Evolutionary conservation across 2,113 vertebrate genomes (phyloP).

Genomic region (Rhodinocichla rosea): DNA sequence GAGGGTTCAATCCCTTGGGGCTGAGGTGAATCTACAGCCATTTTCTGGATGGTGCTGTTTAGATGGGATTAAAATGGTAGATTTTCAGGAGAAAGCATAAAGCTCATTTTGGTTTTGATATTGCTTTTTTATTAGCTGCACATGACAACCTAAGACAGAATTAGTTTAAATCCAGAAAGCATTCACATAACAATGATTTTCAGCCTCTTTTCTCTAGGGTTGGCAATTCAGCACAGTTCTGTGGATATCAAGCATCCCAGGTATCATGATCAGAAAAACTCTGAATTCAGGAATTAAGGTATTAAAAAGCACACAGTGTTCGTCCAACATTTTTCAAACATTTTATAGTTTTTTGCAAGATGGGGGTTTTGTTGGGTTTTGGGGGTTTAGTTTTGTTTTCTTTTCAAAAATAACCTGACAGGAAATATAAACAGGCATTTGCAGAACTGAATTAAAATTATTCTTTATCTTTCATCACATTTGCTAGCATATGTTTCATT

Average conservation of each 20-base stretch:
- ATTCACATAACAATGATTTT: neutral
- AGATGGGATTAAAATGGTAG: neutral
- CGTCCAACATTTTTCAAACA: neutral
- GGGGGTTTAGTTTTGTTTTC: neutral
- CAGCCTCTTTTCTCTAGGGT: neutral
- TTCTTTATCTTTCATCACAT: neutral
- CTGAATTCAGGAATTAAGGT: neutral
- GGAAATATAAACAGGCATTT: neutral
- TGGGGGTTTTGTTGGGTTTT: neutral
- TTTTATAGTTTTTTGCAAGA: neutral
- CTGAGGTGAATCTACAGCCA: neutral
- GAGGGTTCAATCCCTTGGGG: neutral
- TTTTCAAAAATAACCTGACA: constrained; percentile 28
- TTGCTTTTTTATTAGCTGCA: neutral
- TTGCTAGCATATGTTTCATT: constrained; percentile 37
- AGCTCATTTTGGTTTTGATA: neutral
- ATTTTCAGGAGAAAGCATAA: neutral
- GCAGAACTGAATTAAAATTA: neutral
- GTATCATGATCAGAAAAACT: neutral
- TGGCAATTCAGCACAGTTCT: neutral
- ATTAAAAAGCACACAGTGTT: neutral
- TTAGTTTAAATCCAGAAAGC: neutral
- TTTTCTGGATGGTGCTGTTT: neutral
- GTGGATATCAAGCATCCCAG: neutral
- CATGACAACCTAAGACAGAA: neutral